These are phyloP conservation scores for Asbolus verrucosus DNA, from an alignment of 1,140 invertebrate species.

Conservation along the genomic window DNA sequence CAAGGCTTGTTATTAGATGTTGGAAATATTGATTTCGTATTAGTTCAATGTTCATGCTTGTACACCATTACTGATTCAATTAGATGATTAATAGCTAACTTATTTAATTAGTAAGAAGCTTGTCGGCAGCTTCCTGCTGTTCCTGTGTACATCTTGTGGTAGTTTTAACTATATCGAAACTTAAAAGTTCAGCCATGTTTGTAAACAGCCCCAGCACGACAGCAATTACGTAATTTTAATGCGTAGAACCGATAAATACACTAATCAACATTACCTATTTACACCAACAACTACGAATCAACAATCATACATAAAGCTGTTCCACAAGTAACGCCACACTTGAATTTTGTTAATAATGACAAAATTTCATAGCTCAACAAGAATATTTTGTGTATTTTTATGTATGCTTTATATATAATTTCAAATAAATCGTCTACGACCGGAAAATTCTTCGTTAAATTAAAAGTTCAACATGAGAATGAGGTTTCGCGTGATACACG, in stretches of 20 bases:
- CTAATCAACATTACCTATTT: conserved; percentile 26
- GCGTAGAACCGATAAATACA: not conserved
- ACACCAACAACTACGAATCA: too few relatives aligned
- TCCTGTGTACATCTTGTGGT: too few relatives aligned
- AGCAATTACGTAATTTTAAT: conserved; percentile 21
- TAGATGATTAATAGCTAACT: conserved; percentile 33
- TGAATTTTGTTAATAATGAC: too few relatives aligned
- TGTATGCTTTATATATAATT: too few relatives aligned
- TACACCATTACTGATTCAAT: conserved; percentile 30
- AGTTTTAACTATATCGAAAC: not conserved
- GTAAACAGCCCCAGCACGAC: conserved; percentile 17
- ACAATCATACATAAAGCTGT: too few relatives aligned
- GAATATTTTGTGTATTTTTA: too few relatives aligned
- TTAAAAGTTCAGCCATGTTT: conserved; percentile 25
- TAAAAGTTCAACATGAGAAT: too few relatives aligned
- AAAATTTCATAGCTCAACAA: too few relatives aligned
- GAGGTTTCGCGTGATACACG: too few relatives aligned
- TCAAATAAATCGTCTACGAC: too few relatives aligned
- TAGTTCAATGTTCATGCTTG: conserved; percentile 22
- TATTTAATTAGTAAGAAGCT: conserved; percentile 22
- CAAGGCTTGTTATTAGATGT: conserved; percentile 1
- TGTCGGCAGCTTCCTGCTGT: conserved; percentile 21
- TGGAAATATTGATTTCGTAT: conserved; percentile 29
- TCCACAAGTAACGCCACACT: too few relatives aligned
- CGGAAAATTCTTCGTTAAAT: too few relatives aligned